Base-by-base conservation (phyloP, 2,113 vertebrate genomes). In the Callipepla squamata region DNA sequence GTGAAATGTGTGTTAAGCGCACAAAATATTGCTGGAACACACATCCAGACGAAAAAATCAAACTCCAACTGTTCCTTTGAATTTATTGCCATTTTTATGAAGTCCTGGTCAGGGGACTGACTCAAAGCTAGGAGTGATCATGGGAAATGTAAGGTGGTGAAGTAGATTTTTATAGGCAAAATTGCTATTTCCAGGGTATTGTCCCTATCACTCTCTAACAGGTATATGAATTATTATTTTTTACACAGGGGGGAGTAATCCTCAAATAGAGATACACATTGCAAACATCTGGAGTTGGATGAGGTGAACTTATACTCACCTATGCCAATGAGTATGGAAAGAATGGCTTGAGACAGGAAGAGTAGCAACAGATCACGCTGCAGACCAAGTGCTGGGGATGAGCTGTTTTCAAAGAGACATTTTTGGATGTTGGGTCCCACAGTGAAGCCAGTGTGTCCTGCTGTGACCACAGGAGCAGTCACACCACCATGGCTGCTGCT, bases 191-290 rank as follows among this genome's bases (percentile, higher is more conserved):
- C 8, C 50, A 88, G 63, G 55, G 12, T 59, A 26, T 4, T 42
- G 6, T 2, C 74, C 15, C 36, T 47, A 13, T 65, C 55, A 30
- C 34, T 28, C 25, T 74, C 53, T 30, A 80, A 48, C 4, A 55
- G 32, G 25, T 44, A 36, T 5, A 13, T 28, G 13, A 75, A 86
- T 11, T 22, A 6, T 40, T 59, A 26, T 55, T 90, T 32, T 65
- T 11, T 30, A 42, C 22, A 21, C 2, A 0, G 0, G 12, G 3
- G 6, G 32, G 36, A 19, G 22, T 14, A 74, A 48, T 0, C 0
- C 36, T 50, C 12, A 13, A 2, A 5, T 7, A 75, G 47, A 79
- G 21, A 72, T 22, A 40, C 17, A 51, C 57, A 40, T 0, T n/a
- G 38, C n/a, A 32, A 91, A 47, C 6, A 51, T 28, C 44, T 36